Evolutionary conservation across 2,113 vertebrate species (phyloP), one percentile per base, ranked within the genome.

Genomic region (Alces alces): DNA sequence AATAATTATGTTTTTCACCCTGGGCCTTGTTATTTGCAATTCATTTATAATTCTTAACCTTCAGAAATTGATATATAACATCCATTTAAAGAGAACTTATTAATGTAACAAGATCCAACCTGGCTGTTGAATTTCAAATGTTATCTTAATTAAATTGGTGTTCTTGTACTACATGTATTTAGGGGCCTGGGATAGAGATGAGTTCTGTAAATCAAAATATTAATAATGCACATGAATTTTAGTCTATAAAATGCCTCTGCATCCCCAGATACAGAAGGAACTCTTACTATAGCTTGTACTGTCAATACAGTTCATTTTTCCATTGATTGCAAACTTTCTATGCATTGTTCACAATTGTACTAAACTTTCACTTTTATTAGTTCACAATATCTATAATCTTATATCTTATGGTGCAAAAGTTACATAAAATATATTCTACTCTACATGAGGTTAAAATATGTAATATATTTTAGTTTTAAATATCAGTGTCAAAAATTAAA

Each of bases 111-210:
- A 11, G 58, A 43, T 83, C 5, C 19, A 60, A 90, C 14, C 86
- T 92, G 54, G 87, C 66, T 96, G 19, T 96, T 95, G 57, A 94
- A 98, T 93, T 96, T 60, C 73, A 96, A 97, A 86, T 1, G 14
- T 92, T 96, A 95, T 95, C 90, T 98, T 98, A 98, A 96, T 98
- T 97, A 93, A 97, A 97, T 82, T 96, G 45, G 43, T 89, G 30
- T 73, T 84, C 86, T 90, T 83, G 27, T 93, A 93, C 28, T 92
- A 93, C 47, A 90, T 43, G 21, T 36, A 28, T 80, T 58, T 92
- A 30, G 27, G 30, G n/a, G 55, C 21, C 36, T 87, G 30, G 47
- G 21, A 92, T 88, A n/a, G 43, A 85, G n/a, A 97, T 91, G 87
- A 92, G 64, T 80, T 92, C 43, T 96, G 39, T 97, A 96, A 98